phyloP scores from a whole-genome alignment of 2,113 vertebrate genomes.

The Siniperca chuatsi region DNA sequence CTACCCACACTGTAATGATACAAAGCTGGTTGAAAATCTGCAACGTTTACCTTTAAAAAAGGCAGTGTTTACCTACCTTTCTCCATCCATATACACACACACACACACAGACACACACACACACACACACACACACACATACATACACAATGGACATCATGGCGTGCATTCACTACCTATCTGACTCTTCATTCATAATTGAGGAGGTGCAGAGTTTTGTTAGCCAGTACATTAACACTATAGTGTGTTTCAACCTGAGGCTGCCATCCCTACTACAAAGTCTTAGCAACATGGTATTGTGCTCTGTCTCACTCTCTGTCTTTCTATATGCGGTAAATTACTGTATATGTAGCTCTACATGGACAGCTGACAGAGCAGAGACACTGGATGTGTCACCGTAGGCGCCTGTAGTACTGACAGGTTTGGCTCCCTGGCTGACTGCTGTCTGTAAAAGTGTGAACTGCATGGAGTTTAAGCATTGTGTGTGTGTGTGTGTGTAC shows the following conservation, averaged over 20 bases:
- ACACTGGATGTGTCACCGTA: not conserved
- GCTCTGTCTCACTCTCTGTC: not conserved
- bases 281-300: not conserved
- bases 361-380: slow-evolving; percentile 7
- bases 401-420: not conserved
- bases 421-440: slow-evolving; percentile 1
- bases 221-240: slow-evolving; percentile 18
- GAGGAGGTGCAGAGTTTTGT: slow-evolving; percentile 29
- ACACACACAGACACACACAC: not conserved
- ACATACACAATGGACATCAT: slow-evolving; percentile 4
- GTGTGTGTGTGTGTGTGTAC: not conserved
- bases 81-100: not conserved
- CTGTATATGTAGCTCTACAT: not conserved
- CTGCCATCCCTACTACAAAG: slow-evolving; percentile 1
- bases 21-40: too few relatives aligned
- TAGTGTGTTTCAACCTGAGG: slow-evolving; percentile 17
- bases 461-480: not conserved
- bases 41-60: not conserved
- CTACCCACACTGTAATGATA: too few relatives aligned
- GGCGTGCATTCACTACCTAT: slow-evolving; percentile 41
- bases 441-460: not conserved
- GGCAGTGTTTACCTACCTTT: not conserved
- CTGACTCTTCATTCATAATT: slow-evolving; percentile 47
- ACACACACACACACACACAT: not conserved
- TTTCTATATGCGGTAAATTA: not conserved